Evolutionary conservation across 2,797 vertebrate genomes (phyloP), one percentile per base, ranked within the genome.

Genomic region (Sebastes glaucus): DNA sequence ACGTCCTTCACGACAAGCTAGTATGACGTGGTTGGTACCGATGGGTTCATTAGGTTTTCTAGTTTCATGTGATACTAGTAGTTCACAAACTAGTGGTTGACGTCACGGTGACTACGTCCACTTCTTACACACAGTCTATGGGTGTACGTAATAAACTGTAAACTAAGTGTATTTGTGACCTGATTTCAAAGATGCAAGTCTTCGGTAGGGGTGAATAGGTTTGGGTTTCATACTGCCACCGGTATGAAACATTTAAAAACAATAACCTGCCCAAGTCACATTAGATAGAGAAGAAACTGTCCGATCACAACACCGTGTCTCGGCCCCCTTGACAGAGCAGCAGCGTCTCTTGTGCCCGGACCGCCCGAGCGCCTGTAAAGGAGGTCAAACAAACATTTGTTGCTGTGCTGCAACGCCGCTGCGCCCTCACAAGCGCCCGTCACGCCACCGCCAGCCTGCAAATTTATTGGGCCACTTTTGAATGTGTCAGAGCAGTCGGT

Each of bases 371-470:
- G 80, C 78, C 77, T 73, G 61, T 27, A 23, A 66, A 77, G 63
- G 86, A 87, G 87, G 93, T 94, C 94, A 94, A 94, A 90, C 68
- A 94, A 96, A 96, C 90, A 95, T 95, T 95, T 86, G 93, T 82
- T 84, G 92, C 60, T 59, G 61, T 10, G 88, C 82, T 61, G 93
- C 78, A 75, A 90, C 74, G 87, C 90, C 66, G 74, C 85, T 9
- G 77, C 76, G 92, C 82, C 83, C 89, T 92, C 86, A 59, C 88
- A 64, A 42, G 84, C 74, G 88, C 82, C 91, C 91, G 93, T 93
- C 93, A 93, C 92, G 87, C 89, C 87, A 6, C 63, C 84, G 71
- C 74, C 94, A 84, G 78, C 88, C 94, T 1, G 57, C 89, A 90
- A 85, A 89, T 93, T 93, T 94, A 95, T 93, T 69, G 92, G 88